phyloP scores from a whole-genome alignment of 1,140 invertebrate species.

The Diploscapter pachys region DNA sequence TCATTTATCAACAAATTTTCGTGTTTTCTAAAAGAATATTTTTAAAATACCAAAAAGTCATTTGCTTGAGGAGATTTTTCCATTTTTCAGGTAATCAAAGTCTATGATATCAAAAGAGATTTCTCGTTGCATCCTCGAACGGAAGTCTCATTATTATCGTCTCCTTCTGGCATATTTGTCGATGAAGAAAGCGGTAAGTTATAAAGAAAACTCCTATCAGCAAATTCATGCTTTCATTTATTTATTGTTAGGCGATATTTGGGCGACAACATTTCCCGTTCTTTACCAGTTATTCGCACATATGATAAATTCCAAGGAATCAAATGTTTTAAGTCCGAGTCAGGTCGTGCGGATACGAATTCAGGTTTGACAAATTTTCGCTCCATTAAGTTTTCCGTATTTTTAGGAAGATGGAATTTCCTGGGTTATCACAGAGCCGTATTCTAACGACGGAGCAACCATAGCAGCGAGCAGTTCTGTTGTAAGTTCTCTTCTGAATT shows the following conservation, averaged over 20 bases:
- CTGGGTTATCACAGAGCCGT: slow-evolving; percentile 34
- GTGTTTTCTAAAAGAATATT: no score
- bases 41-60: no score
- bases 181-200: slow-evolving; percentile 8
- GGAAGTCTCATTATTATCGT: slow-evolving; percentile 17
- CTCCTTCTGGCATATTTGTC: slow-evolving; percentile 16
- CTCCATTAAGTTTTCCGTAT: background rate
- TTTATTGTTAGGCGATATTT: slow-evolving; percentile 4
- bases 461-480: slow-evolving; percentile 22
- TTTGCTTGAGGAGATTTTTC: no score
- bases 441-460: slow-evolving; percentile 35
- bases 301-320: background rate
- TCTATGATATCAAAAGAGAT: slow-evolving; percentile 19
- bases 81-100: slow-evolving; percentile 13
- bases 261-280: slow-evolving; percentile 10
- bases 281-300: slow-evolving; percentile 6
- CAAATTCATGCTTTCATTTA: background rate
- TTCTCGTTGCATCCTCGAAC: background rate
- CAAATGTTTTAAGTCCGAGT: background rate
- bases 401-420: slow-evolving; percentile 31
- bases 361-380: slow-evolving; percentile 7
- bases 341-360: slow-evolving; percentile 22
- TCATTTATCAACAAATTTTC: no score
- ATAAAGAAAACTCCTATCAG: background rate
- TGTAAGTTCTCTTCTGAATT: no score